Percentiles rank a stretch among this genome's conserved stretches.
Conservation (phyloP, 2,797 vertebrate genomes). For the Ciconia nigra region DNA sequence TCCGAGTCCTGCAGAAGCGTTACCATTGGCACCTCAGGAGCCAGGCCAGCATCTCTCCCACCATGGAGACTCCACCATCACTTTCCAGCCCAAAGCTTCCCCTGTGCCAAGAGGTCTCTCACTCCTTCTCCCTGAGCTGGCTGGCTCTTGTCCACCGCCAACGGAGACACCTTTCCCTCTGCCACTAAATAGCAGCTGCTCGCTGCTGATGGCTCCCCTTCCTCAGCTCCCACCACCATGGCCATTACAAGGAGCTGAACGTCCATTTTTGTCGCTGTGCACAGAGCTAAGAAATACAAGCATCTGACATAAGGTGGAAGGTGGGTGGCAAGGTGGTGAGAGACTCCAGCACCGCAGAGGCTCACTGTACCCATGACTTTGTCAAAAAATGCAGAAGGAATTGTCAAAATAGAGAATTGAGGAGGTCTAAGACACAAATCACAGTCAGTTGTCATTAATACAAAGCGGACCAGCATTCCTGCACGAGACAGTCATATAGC, state of each 20-base stretch:
- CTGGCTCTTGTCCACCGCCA: not conserved
- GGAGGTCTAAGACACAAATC: not conserved
- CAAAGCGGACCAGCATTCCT: not conserved
- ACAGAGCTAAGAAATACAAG: not conserved
- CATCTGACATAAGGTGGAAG: not conserved
- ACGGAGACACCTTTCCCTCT: not conserved
- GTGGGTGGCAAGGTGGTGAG: not conserved
- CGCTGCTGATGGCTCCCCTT: not conserved
- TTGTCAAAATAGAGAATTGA: not conserved
- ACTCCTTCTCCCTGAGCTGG: not conserved
- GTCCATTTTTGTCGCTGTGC: not conserved
- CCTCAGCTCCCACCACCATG: not conserved
- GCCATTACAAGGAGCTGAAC: not conserved
- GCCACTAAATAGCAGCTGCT: not conserved
- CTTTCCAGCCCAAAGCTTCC: not conserved
- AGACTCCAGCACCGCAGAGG: not conserved
- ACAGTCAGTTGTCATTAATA: not conserved
- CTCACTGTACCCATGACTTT: not conserved
- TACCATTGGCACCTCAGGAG: not conserved
- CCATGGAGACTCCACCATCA: accelerated
- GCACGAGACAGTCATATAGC: not conserved
- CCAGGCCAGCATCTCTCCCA: not conserved
- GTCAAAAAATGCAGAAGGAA: not conserved
- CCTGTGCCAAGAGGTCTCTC: accelerated
- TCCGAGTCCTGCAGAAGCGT: not conserved